These are phyloP conservation scores for Orthonyx spaldingii DNA, from an alignment of 2,113 vertebrate species.

Conservation along the genomic window DNA sequence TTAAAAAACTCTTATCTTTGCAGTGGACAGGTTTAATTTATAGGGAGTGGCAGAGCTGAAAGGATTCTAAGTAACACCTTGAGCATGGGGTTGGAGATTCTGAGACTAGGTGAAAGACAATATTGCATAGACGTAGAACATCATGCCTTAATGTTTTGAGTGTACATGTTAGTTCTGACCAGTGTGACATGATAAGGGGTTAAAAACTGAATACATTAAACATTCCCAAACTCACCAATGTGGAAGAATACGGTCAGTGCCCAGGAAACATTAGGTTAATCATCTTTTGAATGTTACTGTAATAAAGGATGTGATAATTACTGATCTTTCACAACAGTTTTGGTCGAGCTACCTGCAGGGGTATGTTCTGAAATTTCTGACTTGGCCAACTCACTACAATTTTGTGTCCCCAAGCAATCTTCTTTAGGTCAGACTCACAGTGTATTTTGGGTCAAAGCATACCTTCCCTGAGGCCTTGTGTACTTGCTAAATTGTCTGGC, in stretches of 20 bases:
- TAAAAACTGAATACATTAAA: not conserved
- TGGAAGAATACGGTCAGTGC: not conserved
- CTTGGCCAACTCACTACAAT: not conserved
- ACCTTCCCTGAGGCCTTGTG: not conserved
- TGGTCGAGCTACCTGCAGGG: not conserved
- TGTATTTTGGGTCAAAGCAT: not conserved
- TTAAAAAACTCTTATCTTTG: not conserved
- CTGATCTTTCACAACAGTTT: not conserved
- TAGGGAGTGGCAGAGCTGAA: not conserved
- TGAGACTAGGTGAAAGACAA: not conserved
- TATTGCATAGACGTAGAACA: not conserved
- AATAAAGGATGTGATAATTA: not conserved
- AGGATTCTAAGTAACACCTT: not conserved
- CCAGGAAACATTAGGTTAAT: not conserved
- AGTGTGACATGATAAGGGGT: not conserved
- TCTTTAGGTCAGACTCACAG: not conserved
- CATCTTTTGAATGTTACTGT: not conserved
- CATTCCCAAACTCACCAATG: not conserved
- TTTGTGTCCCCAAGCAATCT: not conserved
- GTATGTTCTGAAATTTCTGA: not conserved
- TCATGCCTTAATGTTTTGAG: fast-evolving
- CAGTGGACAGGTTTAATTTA: not conserved
- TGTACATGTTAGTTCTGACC: not conserved
- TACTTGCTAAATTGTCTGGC: not conserved
- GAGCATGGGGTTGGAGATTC: not conserved